A percentile compares a stretch with the other conserved stretches of the same genome.
Evolutionary conservation across 2,888 invertebrate genomes (phyloP).

Genomic region (Herminia tarsipennalis): DNA sequence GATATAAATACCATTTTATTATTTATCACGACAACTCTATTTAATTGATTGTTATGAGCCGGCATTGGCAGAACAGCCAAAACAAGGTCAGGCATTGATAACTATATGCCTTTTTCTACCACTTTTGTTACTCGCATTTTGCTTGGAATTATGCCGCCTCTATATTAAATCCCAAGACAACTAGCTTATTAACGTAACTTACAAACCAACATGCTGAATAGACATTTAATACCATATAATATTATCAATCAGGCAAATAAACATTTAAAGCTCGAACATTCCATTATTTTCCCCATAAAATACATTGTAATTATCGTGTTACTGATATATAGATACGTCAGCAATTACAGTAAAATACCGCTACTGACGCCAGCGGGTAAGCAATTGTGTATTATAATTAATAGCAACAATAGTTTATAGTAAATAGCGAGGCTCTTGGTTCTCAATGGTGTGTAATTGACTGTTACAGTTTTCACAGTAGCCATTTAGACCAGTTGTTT

Average conservation of each 20-base stretch:
- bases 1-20: too few species aligned
- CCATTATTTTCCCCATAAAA: constrained; percentile 2
- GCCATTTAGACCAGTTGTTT: not conserved
- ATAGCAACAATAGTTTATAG: constrained; percentile 7
- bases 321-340: constrained; percentile 8
- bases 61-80: too few species aligned
- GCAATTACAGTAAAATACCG: constrained; percentile 7
- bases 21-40: too few species aligned
- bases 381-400: constrained; percentile 9
- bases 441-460: not conserved
- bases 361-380: not conserved
- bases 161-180: too few species aligned
- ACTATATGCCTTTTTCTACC: too few species aligned
- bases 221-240: too few species aligned
- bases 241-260: not conserved
- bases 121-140: too few species aligned
- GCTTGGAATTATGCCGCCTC: too few species aligned
- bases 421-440: constrained; percentile 7
- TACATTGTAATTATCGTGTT: constrained; percentile 1
- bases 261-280: not conserved
- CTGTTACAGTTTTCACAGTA: not conserved
- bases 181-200: too few species aligned
- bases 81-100: too few species aligned
- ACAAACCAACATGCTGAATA: too few species aligned
- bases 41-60: too few species aligned